Conservation (phyloP, 2,888 invertebrate genomes). For the Spodoptera exigua region DNA sequence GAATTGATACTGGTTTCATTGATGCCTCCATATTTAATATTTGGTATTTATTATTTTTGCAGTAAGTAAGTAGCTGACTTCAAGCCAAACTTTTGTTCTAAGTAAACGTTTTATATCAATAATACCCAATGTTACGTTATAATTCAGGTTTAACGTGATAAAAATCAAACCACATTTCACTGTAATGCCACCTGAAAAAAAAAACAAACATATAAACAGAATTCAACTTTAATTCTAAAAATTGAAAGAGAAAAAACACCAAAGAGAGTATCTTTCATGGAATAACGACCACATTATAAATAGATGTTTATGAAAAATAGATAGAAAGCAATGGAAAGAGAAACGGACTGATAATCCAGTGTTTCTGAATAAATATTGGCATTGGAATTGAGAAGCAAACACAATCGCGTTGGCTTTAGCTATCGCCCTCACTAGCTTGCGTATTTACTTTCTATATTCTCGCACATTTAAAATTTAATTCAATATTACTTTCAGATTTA, state of each 20-base stretch:
- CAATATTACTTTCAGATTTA: slow-evolving; percentile 20
- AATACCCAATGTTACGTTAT: no score
- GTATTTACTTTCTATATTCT: slow-evolving; percentile 62
- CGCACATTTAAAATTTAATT: slow-evolving; percentile 51
- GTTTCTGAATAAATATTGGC: slow-evolving; percentile 70
- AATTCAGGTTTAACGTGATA: no score
- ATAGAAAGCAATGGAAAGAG: slow-evolving; percentile 49
- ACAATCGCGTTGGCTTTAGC: slow-evolving; percentile 61
- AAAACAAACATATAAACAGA: no score
- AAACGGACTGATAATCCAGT: slow-evolving; percentile 62
- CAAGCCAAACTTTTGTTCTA: no score
- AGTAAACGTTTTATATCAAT: no score
- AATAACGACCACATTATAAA: slow-evolving; percentile 16
- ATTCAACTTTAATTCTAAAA: no score
- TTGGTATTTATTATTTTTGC: not conserved
- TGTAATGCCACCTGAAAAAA: no score
- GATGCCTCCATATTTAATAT: slow-evolving; percentile 4
- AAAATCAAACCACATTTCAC: no score
- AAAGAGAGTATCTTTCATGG: no score
- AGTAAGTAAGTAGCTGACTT: no score
- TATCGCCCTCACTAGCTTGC: slow-evolving; percentile 64
- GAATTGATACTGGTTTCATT: slow-evolving; percentile 6
- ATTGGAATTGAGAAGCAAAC: slow-evolving; percentile 72
- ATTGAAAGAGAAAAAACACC: no score
- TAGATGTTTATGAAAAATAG: slow-evolving; percentile 57